phyloP scores from a whole-genome alignment of 2,888 invertebrate species.

The Scaptomyza tumidula region DNA sequence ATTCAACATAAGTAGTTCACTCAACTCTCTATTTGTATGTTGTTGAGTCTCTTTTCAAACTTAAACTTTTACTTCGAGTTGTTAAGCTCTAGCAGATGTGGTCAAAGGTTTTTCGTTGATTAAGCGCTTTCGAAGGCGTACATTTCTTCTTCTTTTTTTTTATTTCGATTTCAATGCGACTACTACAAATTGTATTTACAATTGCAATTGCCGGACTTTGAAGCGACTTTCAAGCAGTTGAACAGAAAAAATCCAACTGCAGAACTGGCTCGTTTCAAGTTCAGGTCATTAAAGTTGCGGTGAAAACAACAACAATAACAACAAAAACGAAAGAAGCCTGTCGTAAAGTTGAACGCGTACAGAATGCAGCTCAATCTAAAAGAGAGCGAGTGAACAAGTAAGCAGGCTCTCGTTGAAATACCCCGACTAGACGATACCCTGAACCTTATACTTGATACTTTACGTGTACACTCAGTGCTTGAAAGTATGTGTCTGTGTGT shows the following conservation, averaged over 20 bases:
- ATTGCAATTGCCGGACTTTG: conserved; percentile 39
- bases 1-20: background rate
- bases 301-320: conserved; percentile 27
- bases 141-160: conserved; percentile 3
- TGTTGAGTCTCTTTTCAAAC: background rate
- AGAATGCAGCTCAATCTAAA: conserved; percentile 27
- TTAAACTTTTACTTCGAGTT: conserved; percentile 20
- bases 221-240: conserved; percentile 23
- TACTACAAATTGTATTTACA: conserved; percentile 56
- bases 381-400: background rate
- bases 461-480: too few species aligned
- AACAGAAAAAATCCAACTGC: conserved; percentile 5
- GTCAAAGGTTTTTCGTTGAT: conserved; percentile 33
- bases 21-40: background rate
- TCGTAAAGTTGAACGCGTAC: conserved; percentile 23
- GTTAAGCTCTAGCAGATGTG: conserved; percentile 25
- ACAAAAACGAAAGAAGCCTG: conserved; percentile 1
- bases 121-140: conserved; percentile 23
- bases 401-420: too few species aligned
- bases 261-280: conserved; percentile 33
- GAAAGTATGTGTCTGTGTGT: too few species aligned
- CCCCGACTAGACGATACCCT: too few species aligned
- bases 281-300: conserved; percentile 73
- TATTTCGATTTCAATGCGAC: conserved; percentile 1
- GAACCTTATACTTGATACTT: too few species aligned